Evolutionary conservation across 1,140 invertebrate genomes (phyloP).

Genomic region (Pectinophora gossypiella): DNA sequence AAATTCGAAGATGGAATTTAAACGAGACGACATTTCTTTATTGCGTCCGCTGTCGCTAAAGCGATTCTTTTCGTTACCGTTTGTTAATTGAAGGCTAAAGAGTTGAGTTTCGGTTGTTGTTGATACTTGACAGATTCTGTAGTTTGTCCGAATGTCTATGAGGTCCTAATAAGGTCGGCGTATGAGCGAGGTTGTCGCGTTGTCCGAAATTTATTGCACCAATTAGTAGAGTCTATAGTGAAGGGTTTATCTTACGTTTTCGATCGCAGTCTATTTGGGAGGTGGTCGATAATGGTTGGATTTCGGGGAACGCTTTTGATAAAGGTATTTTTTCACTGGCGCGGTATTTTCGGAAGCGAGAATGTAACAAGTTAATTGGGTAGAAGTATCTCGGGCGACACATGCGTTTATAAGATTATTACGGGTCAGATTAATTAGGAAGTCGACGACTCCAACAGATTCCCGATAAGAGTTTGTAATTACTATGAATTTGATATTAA

Average conservation of each 20-base stretch:
- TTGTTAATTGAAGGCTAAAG: conserved; percentile 47
- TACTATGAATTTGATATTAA: conserved; percentile 3
- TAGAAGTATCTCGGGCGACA: conserved; percentile 51
- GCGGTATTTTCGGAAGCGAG: conserved; percentile 64
- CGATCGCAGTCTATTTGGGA: conserved; percentile 67
- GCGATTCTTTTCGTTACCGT: conserved; percentile 36
- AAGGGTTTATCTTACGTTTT: conserved; percentile 55
- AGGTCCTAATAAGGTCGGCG: conserved; percentile 42
- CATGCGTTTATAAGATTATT: conserved; percentile 44
- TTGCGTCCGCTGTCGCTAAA: conserved; percentile 30
- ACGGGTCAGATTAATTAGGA: conserved; percentile 48
- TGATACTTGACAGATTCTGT: conserved; percentile 39
- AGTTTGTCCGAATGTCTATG: conserved; percentile 28
- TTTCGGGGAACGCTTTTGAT: conserved; percentile 50
- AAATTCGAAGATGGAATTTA: conserved; percentile 61
- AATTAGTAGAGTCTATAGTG: conserved; percentile 68
- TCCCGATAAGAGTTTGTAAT: neutral
- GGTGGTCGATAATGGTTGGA: conserved; percentile 64
- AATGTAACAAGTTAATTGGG: conserved; percentile 73
- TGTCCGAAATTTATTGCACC: conserved; percentile 67
- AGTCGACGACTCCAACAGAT: conserved; percentile 9
- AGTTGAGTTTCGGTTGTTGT: conserved; percentile 42
- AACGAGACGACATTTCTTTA: conserved; percentile 64
- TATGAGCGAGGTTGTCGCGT: conserved; percentile 41
- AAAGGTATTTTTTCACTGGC: conserved; percentile 37